phyloP scores from a whole-genome alignment of 2,113 vertebrate species.

The Percopsis transmontana region DNA sequence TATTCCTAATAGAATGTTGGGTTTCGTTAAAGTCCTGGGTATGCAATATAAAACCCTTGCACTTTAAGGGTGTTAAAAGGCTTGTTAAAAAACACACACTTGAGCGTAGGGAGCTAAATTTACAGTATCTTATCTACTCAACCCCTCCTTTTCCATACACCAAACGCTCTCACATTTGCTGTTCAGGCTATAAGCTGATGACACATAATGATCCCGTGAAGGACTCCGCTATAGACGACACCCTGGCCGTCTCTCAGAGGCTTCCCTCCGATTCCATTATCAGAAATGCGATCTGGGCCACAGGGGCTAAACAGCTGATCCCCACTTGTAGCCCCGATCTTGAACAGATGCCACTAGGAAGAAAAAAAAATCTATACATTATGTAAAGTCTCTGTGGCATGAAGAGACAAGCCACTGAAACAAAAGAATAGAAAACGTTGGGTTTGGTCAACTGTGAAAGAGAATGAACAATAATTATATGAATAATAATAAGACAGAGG shows the following conservation, averaged over 20 bases:
- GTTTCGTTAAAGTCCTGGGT: too few species aligned
- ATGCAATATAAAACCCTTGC: too few species aligned
- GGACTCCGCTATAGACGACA: conserved; percentile 2
- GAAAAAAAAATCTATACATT: background rate
- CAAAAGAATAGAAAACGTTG: background rate
- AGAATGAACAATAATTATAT: background rate
- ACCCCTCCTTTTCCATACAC: background rate
- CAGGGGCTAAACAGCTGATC: conserved; percentile 1
- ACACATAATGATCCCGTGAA: conserved; percentile 11
- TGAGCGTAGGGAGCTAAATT: too few species aligned
- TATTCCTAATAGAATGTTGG: too few species aligned
- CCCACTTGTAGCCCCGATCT: conserved; percentile 18
- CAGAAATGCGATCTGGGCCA: conserved; percentile 11
- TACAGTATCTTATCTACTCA: too few species aligned
- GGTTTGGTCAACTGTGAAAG: background rate
- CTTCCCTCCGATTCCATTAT: conserved; percentile 3
- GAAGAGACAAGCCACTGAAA: background rate
- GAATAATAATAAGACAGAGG: background rate
- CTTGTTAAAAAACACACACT: too few species aligned
- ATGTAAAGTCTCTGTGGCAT: background rate
- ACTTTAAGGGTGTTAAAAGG: too few species aligned
- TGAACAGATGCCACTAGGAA: background rate
- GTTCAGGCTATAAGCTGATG: background rate
- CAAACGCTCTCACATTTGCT: conserved; percentile 3
- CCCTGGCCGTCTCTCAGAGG: background rate